Evolutionary conservation across 1,140 invertebrate genomes (phyloP), one percentile per base, ranked within the genome.

Genomic region (Drosophila kanapiae): DNA sequence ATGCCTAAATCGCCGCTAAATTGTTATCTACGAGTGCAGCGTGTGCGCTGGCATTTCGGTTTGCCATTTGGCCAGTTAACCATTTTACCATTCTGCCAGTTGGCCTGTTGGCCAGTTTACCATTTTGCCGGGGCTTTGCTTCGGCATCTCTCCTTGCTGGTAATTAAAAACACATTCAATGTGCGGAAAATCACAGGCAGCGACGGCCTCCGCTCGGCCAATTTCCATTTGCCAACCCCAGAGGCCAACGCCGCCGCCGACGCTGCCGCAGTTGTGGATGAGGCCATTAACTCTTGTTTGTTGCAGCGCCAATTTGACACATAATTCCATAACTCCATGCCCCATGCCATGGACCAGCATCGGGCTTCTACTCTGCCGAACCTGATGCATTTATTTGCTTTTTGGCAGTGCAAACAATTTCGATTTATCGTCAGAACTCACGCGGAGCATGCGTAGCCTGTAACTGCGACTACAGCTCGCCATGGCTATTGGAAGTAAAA

Each of bases 131-230:
- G 23, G 45, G 27, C 49, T 60, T 58, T 60, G 76, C 49, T 71
- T 78, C 72, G 78, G 78, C 74, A 74, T 84, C 74, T 82, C 69
- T 78, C 37, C 53, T 42, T 16, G 45, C 67, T 35, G 85, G 85
- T 90, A 90, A 90, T 90, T 90, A 90, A 90, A 90, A 90, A 90
- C 77, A 82, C 85, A 90, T 90, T 90, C 85, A 90, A 90, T 91
- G 85, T 90, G 85, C 78, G 86, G 81, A 90, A 90, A 90, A 90
- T 91, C 85, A 90, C 85, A 82, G 85, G 74, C 80, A 53, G 59
- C 49, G 48, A n/a, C 53, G 42, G 45, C 68, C 54, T 43, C 45
- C 59, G 53, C 62, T 61, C 58, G 63, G 48, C 62, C 81, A 58
- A 80, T 83, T 83, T 83, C 81, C 81, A 83, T 83, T 83, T 80